Base-by-base conservation (phyloP, 2,888 invertebrate genomes). In the Ypsolopha scabrella region DNA sequence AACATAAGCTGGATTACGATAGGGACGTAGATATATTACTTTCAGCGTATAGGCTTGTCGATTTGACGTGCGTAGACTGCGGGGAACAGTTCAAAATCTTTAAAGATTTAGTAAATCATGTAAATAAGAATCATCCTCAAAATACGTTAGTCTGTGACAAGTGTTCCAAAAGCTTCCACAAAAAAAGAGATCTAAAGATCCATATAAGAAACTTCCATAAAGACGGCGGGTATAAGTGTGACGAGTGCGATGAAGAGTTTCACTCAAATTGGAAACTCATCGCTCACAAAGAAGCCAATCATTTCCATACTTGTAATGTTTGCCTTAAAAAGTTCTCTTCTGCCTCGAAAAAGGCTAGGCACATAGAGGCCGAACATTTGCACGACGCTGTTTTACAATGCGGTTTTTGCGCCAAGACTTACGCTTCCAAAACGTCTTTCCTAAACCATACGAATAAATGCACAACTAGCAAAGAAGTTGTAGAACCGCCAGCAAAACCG, bases 41-140 rank as follows among this genome's bases (percentile, higher is more conserved):
- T 6, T 60, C 67, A 0, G 52, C 63, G 0, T 82, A 79, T 47
- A 63, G 72, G n/a, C 60, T 83, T 0, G 48, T 59, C 1, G 77
- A 80, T 58, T 58, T 80, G 0, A 70, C 71, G 57, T 83, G 83
- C 55, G 51, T 80, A 1, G 46, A 61, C 0, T 83, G 83, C 52
- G 67, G 69, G 1, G 60, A 70, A 33, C 60, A 50, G 8, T 75
- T 72, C 41, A 64, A 65, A 35, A 65, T 58, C 50, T 73, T 80
- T 3, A 61, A 62, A 8, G 68, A 70, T 53, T 58, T 83, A 6
- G 65, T 80, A 0, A 62, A 56, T n/a, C 83, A 83, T 54, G 69
- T 75, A 11, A 79, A 80, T 48, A 61, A 52, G 7, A 55, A 51
- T 4, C 79, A 81, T 56, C 67, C 77, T 0, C 60, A 53, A 38